phyloP scores from a whole-genome alignment of 2,888 invertebrate species.

The Caenorhabditis auriculariae region DNA sequence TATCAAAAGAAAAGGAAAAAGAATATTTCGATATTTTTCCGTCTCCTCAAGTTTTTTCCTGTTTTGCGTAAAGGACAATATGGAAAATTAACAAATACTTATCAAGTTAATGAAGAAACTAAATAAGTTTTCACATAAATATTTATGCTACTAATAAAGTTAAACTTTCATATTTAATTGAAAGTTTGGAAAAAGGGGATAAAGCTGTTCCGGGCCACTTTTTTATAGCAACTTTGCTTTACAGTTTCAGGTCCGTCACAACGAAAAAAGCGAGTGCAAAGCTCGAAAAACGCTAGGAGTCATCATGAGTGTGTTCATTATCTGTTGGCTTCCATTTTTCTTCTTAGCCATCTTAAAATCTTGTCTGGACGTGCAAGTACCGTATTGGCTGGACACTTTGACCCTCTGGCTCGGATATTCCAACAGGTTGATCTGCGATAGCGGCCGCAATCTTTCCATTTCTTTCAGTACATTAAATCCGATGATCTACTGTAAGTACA shows the following conservation, averaged over 20 bases:
- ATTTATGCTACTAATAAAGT: too few species aligned
- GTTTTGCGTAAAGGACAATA: too few species aligned
- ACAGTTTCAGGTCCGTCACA: slow-evolving; percentile 24
- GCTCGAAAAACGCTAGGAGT: slow-evolving; percentile 96
- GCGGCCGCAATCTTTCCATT: background rate
- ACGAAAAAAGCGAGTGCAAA: slow-evolving; percentile 77
- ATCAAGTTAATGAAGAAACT: too few species aligned
- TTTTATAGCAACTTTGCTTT: too few species aligned
- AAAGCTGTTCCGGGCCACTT: too few species aligned
- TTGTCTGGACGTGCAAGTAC: slow-evolving; percentile 27
- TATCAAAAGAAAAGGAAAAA: too few species aligned
- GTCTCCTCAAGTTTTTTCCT: too few species aligned
- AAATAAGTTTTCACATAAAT: too few species aligned
- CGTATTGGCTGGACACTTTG: slow-evolving; percentile 54
- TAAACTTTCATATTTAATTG: too few species aligned
- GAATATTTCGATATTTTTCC: too few species aligned
- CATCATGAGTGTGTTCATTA: slow-evolving; percentile 84
- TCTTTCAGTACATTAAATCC: slow-evolving; percentile 71
- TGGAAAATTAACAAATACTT: too few species aligned
- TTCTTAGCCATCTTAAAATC: slow-evolving; percentile 79
- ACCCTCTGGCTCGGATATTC: slow-evolving; percentile 89
- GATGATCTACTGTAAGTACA: slow-evolving; percentile 80
- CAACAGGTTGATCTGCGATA: slow-evolving; percentile 68
- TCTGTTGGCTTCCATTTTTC: slow-evolving; percentile 99
- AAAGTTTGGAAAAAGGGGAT: too few species aligned